Evolutionary conservation across 2,113 vertebrate species (phyloP), one percentile per base, ranked within the genome.

Genomic region (Maccullochella peelii): DNA sequence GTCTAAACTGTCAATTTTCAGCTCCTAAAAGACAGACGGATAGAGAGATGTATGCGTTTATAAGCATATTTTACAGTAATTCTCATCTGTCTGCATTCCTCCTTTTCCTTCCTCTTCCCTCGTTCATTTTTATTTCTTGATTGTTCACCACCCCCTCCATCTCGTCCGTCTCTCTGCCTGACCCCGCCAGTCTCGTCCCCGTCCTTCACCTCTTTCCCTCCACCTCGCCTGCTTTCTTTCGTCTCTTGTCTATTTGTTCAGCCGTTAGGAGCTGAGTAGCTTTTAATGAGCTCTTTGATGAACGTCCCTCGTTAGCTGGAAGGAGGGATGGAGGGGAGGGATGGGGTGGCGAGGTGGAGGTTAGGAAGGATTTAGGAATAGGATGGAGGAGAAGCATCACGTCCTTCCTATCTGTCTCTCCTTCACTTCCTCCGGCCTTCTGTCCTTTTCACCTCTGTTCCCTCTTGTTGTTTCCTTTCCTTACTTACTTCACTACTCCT

Each of bases 271-370:
- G 42, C 84, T 74, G 77, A 90, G 85, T 73, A 74, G 83, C 30
- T 90, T 88, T 89, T 91, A 92, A 91, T 73, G 87, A 88, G 89
- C 79, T 42, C 70, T 83, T 63, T 92, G 85, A 91, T 86, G 47
- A 89, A 88, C 75, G 38, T 47, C 68, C 61, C 84, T 86, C 33
- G 54, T 85, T 84, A 84, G 73, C 33, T 5, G 30, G 38, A 6
- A 15, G 42, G 74, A 63, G 6, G 75, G 49, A 62, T 8, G 61
- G 58, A 75, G 7, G 40, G 66, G 66, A 27, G 36, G 21, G 52
- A 50, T 1, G 36, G 15, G 30, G 66, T 18, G 54, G n/a, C 6
- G 40, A 36, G 18, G 40, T 18, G 68, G 54, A 62, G 42, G 63
- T 42, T 61, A 30, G 50, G 70, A n/a, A 36, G 36, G 47, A 21